Percentiles rank a stretch among this genome's conserved stretches.
Evolutionary conservation across 35 echinoderm and acorn worm genomes (phyloP).

Genomic region (Eucidaris tribuloides): DNA sequence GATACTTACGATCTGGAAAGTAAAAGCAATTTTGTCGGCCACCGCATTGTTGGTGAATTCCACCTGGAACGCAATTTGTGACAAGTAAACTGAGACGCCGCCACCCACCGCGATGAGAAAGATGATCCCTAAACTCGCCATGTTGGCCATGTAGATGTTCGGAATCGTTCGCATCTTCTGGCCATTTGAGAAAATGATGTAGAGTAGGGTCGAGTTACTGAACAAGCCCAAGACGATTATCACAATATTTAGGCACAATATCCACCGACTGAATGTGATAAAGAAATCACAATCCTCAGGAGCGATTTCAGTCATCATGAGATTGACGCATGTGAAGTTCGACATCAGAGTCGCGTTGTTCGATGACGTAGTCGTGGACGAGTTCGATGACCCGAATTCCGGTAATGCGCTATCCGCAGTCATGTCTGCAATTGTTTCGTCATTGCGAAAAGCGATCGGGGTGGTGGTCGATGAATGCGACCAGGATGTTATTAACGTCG

Average conservation of each 20-base stretch:
- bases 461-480: too few species aligned
- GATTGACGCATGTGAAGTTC: background rate
- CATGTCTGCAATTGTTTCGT: too few species aligned
- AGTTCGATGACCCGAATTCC: too few species aligned
- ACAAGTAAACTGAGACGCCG: background rate
- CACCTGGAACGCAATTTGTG: background rate
- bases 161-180: background rate
- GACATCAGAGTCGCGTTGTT: too few species aligned
- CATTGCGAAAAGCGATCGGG: too few species aligned
- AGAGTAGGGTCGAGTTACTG: background rate
- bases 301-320: background rate
- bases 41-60: background rate
- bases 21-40: too few species aligned
- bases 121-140: background rate
- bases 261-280: background rate
- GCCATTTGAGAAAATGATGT: constrained; percentile 5
- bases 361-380: too few species aligned
- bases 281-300: constrained; percentile 6
- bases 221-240: background rate
- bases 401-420: too few species aligned
- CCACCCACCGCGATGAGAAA: background rate
- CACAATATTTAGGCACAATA: too few species aligned
- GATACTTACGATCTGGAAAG: too few species aligned
- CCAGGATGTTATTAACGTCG: too few species aligned
- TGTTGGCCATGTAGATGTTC: constrained; percentile 14